Conservation (phyloP, 2,888 invertebrate species). For the Gymnoscelis rufifasciata region DNA sequence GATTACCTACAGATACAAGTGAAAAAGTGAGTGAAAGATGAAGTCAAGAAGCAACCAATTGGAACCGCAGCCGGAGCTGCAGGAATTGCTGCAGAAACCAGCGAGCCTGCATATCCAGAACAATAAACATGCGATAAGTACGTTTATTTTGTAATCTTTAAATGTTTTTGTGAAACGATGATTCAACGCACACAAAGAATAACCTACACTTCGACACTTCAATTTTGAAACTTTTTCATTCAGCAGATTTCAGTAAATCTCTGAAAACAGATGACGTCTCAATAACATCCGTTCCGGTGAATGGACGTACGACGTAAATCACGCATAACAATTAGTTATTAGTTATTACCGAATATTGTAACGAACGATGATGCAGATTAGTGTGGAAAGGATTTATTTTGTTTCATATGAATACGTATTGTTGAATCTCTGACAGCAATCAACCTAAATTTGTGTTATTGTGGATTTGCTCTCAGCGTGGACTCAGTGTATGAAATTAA, state of each 20-base stretch:
- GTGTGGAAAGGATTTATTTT: constrained; percentile 24
- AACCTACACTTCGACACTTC: background rate
- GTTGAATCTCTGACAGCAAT: constrained; percentile 23
- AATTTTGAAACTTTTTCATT: background rate
- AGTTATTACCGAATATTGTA: constrained; percentile 41
- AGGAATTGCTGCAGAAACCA: constrained; percentile 65
- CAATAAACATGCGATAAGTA: constrained; percentile 59
- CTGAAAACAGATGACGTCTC: constrained; percentile 46
- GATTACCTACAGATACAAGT: constrained; percentile 27
- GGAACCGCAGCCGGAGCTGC: constrained; percentile 57
- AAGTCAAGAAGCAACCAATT: constrained; percentile 47
- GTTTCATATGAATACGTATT: constrained; percentile 27
- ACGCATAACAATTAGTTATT: constrained; percentile 45
- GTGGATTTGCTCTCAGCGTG: too few species aligned
- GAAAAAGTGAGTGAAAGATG: constrained; percentile 58
- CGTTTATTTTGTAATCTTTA: constrained; percentile 32
- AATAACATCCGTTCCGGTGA: constrained; percentile 59
- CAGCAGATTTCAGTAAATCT: constrained; percentile 29
- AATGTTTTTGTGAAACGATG: too few species aligned
- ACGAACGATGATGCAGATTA: constrained; percentile 28
- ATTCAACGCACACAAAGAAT: too few species aligned
- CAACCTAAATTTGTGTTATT: constrained; percentile 12
- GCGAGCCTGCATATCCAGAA: constrained; percentile 46
- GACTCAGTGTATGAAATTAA: too few species aligned
- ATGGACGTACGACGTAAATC: constrained; percentile 47